phyloP scores from a whole-genome alignment of 2,888 invertebrate genomes.

The Andrena marginata region DNA sequence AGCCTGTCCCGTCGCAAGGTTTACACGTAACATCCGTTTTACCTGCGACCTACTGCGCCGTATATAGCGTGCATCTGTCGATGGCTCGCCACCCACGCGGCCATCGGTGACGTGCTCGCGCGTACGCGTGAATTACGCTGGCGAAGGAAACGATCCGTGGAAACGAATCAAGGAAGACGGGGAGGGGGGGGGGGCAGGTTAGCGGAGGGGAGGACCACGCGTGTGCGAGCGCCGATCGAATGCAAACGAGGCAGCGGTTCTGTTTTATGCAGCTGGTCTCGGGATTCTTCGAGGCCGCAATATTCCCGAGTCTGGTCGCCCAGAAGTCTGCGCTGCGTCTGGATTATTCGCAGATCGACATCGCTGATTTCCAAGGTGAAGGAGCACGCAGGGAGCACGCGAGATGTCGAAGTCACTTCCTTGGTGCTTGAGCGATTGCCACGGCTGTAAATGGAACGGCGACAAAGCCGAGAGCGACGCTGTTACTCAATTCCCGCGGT shows the following conservation, averaged over 20 bases:
- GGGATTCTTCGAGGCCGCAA: neutral
- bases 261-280: constrained; percentile 5
- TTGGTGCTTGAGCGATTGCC: constrained; percentile 5
- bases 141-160: constrained; percentile 19
- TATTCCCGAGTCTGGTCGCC: constrained; percentile 7
- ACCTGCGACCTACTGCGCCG: constrained; percentile 64
- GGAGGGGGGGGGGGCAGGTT: neutral
- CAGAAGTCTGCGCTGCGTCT: neutral
- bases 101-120: constrained; percentile 21
- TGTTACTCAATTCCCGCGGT: constrained; percentile 54
- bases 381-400: neutral
- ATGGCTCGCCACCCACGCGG: constrained; percentile 57
- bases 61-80: constrained; percentile 58
- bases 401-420: neutral
- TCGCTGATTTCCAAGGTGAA: neutral
- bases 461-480: neutral
- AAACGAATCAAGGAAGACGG: constrained; percentile 1
- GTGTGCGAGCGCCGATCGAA: constrained; percentile 26
- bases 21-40: constrained; percentile 69
- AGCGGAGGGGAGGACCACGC: neutral
- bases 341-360: constrained; percentile 19
- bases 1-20: constrained; percentile 58
- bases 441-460: neutral
- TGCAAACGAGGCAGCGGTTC: constrained; percentile 17
- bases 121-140: constrained; percentile 45